A percentile compares a stretch with the other conserved stretches of the same genome.
phyloP scores from a whole-genome alignment of 2,888 invertebrate genomes.

The Dryobotodes eremita region DNA sequence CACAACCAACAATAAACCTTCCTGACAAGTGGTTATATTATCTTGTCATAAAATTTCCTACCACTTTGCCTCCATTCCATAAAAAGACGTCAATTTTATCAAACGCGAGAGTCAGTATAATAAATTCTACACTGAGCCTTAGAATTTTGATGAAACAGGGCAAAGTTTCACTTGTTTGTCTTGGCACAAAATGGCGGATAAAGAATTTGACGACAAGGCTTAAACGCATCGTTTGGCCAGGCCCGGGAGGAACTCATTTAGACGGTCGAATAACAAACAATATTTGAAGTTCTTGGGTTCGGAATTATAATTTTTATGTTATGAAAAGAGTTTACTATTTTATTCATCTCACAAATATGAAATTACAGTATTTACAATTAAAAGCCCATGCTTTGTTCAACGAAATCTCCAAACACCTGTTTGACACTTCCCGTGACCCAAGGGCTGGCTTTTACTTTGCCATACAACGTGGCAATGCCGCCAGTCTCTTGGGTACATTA shows the following conservation, averaged over 20 bases:
- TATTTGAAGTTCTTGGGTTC: constrained; percentile 12
- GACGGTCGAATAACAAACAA: constrained; percentile 54
- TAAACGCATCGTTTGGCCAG: constrained; percentile 54
- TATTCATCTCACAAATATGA: too few species aligned
- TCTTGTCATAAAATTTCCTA: constrained; percentile 25
- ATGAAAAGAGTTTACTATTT: neutral
- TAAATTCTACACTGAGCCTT: constrained; percentile 56
- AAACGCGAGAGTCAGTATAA: constrained; percentile 42
- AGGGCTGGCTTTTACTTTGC: too few species aligned
- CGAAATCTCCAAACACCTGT: too few species aligned
- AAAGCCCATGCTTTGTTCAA: too few species aligned
- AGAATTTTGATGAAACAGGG: constrained; percentile 63
- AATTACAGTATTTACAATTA: too few species aligned
- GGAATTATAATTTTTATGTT: constrained; percentile 7
- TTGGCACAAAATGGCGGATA: constrained; percentile 63
- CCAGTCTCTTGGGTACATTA: too few species aligned
- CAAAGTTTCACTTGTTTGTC: constrained; percentile 62
- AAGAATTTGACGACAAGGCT: constrained; percentile 63
- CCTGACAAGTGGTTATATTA: constrained; percentile 11
- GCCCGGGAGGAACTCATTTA: constrained; percentile 53
- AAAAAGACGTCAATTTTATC: constrained; percentile 50
- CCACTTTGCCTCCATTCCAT: constrained; percentile 18
- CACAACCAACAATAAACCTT: constrained; percentile 2
- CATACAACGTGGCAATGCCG: too few species aligned
- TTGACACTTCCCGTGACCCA: too few species aligned